Evolutionary conservation across 2,113 vertebrate genomes (phyloP).

Genomic region (Hippolais icterina): DNA sequence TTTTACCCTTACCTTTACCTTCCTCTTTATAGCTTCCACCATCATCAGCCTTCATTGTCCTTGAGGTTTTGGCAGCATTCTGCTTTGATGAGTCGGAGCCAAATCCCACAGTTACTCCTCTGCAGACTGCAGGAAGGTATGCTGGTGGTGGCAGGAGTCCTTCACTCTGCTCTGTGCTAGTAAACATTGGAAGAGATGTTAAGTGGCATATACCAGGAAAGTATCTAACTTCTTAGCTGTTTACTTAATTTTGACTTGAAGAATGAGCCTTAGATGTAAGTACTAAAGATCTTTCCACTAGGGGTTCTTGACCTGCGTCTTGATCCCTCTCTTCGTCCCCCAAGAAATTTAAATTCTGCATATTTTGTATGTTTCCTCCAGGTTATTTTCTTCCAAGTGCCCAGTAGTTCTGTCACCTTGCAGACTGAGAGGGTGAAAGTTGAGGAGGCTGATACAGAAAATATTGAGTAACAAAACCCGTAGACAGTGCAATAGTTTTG

Average conservation of each 20-base stretch:
- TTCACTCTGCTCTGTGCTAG: fast-evolving
- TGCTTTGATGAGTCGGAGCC: neutral
- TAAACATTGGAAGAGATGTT: neutral
- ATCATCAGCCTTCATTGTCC: neutral
- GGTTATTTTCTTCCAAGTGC: neutral
- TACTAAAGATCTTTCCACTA: neutral
- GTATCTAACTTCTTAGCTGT: neutral
- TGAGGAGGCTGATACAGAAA: neutral
- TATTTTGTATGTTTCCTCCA: neutral
- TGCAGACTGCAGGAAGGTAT: neutral
- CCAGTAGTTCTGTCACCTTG: neutral
- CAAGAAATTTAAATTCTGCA: neutral
- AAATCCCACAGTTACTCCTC: neutral
- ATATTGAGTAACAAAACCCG: neutral
- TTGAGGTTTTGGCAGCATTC: neutral
- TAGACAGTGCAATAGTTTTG: neutral
- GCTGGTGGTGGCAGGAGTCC: neutral
- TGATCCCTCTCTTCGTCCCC: neutral
- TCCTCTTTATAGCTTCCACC: neutral
- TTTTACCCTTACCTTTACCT: neutral
- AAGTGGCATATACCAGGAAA: fast-evolving
- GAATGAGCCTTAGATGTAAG: neutral
- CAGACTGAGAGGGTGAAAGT: neutral
- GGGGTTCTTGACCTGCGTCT: neutral
- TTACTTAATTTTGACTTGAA: neutral